Conservation (phyloP, 2,113 vertebrate species). For the Campylomormyrus numenius region DNA sequence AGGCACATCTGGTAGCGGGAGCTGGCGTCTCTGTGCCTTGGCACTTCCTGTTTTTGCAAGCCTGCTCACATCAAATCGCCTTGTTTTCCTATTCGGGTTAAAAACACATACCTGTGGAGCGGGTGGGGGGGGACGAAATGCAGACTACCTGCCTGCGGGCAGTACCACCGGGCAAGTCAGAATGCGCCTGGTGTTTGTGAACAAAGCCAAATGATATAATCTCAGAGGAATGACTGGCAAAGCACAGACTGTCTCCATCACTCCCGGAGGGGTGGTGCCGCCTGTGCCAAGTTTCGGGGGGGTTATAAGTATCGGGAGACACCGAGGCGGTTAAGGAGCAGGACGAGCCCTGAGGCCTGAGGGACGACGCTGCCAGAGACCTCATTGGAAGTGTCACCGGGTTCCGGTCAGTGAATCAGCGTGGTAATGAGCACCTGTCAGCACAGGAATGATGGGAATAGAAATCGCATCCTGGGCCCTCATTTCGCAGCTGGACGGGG, state of each 20-base stretch:
- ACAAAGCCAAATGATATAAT: not conserved
- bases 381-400: not conserved
- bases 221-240: not conserved
- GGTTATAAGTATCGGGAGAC: not conserved
- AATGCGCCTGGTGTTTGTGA: not conserved
- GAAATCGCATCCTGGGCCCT: not conserved
- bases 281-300: not conserved
- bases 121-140: not conserved
- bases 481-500: not conserved
- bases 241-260: not conserved
- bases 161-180: not conserved
- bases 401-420: not conserved
- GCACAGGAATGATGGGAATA: not conserved
- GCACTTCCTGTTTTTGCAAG: constrained; percentile 11
- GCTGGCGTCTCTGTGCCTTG: not conserved
- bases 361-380: not conserved
- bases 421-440: not conserved
- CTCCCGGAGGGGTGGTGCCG: not conserved
- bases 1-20: not conserved
- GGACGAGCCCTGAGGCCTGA: not conserved
- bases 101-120: not conserved
- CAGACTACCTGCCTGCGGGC: not conserved
- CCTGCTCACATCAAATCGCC: constrained; percentile 10
- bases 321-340: not conserved
- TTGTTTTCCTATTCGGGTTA: not conserved